These are phyloP conservation scores for Sorex araneus DNA, from an alignment of 2,113 vertebrate species.

Conservation along the genomic window DNA sequence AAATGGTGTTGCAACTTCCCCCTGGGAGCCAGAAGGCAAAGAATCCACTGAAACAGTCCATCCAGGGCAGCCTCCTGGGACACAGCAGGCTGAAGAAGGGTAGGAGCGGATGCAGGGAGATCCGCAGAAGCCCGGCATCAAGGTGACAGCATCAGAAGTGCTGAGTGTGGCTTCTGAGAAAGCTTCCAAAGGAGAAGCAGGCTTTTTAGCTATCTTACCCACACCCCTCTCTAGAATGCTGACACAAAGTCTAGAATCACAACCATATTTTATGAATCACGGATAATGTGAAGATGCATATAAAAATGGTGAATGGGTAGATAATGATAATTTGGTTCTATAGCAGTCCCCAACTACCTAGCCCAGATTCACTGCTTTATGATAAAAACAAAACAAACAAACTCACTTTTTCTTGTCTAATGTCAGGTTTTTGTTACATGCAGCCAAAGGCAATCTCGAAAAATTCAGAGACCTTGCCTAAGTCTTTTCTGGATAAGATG, in stretches of 20 bases:
- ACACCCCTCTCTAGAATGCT: background rate
- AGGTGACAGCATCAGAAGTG: background rate
- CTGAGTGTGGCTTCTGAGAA: background rate
- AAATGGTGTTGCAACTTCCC: background rate
- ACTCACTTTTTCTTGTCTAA: background rate
- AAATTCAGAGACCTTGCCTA: background rate
- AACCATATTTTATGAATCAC: too few species aligned
- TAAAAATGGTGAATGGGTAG: too few species aligned
- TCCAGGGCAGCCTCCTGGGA: background rate
- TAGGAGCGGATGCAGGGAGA: background rate
- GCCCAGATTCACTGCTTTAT: background rate
- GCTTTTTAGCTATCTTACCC: background rate
- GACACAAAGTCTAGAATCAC: too few species aligned
- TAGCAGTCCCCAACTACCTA: background rate
- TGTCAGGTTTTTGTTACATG: background rate
- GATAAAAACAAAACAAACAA: background rate
- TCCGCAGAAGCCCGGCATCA: background rate
- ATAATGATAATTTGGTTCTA: too few species aligned
- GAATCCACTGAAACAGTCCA: background rate
- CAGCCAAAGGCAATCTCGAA: constrained; percentile 12
- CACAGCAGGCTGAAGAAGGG: background rate
- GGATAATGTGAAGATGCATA: too few species aligned
- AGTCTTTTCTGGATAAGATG: constrained; percentile 61
- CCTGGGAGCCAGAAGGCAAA: background rate
- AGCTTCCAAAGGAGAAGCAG: background rate